Conservation (phyloP, 1,140 invertebrate genomes). For the Tribolium castaneum region DNA sequence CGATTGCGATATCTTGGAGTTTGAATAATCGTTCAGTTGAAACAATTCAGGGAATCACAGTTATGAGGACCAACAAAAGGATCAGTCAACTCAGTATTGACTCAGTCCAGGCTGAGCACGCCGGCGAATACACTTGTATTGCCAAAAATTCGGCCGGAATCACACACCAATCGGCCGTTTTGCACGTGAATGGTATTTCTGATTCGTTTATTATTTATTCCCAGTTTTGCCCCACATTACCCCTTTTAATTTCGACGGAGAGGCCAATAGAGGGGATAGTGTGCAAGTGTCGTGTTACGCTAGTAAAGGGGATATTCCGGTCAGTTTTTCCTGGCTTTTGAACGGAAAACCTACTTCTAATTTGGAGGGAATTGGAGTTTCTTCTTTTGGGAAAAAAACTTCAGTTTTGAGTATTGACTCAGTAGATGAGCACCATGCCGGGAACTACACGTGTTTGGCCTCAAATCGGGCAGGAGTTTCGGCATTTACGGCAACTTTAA, state of each 20-base stretch:
- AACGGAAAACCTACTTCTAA: conserved; percentile 61
- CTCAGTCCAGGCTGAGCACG: conserved; percentile 73
- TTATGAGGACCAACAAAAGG: conserved; percentile 68
- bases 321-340: conserved; percentile 64
- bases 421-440: conserved; percentile 80
- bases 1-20: conserved; percentile 56
- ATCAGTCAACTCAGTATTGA: conserved; percentile 78
- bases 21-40: conserved; percentile 44
- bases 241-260: conserved; percentile 75
- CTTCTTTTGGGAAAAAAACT: conserved; percentile 75
- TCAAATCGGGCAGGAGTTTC: conserved; percentile 76
- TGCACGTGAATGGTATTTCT: conserved; percentile 68
- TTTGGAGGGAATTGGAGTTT: conserved; percentile 48
- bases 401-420: conserved; percentile 81
- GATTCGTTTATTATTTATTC: not conserved
- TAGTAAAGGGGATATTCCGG: conserved; percentile 58
- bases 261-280: conserved; percentile 62
- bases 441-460: conserved; percentile 78
- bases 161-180: conserved; percentile 70
- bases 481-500: conserved; percentile 74
- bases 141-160: conserved; percentile 76
- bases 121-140: conserved; percentile 80
- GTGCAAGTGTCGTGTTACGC: conserved; percentile 60
- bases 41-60: conserved; percentile 14
- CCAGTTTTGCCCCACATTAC: conserved; percentile 71